Base-by-base conservation (phyloP, 2,888 invertebrate species). In the Eristalis arbustorum region DNA sequence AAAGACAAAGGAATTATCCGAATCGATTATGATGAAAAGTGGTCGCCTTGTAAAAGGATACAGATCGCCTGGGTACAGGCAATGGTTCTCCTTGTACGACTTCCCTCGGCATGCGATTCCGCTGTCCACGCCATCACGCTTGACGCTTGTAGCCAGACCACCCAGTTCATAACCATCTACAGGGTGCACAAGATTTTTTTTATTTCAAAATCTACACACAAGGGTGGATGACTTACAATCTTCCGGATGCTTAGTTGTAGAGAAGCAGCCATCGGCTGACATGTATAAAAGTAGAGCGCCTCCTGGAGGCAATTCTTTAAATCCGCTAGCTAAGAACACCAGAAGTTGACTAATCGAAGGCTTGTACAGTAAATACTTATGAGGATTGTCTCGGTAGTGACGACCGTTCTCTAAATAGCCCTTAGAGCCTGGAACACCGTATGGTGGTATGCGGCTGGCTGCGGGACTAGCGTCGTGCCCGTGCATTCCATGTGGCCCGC, bases 351-450 rank as follows among this genome's bases (percentile, higher is more conserved):
- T 97, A 90, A 98, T 96, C 69, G 98, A 97, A 78, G 99, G 99
- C 93, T 98, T 98, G 94, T 98, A 99, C 89, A 99, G 94, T 90
- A 99, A 94, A 94, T 98, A 98, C 93, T 99, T 99, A 94, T 98
- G 98, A 59, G 98, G 98, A 94, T 98, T 99, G 93, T 97, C 97
- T 91, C 97, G 94, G 92, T 96, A 95, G 79, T 94, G 93, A 77
- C 95, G 94, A 49, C 96, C 96, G 92, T 96, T 96, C 92, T 97
- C 96, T 90, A 95, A 93, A 90, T 95, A 95, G 72, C 93, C 93
- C 84, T 93, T 93, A 72, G 93, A 93, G 84, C 93, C 93, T 42
- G 94, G 94, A 40, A 93, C 93, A 93, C 95, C 94, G 83, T 93
- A 93, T 89, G 93, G 92, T 93, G 93, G 93, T 91, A 93, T 93